A percentile compares a stretch with the other conserved stretches of the same genome.
phyloP scores from a whole-genome alignment of 2,113 vertebrate genomes.

The Callionymus lyra region DNA sequence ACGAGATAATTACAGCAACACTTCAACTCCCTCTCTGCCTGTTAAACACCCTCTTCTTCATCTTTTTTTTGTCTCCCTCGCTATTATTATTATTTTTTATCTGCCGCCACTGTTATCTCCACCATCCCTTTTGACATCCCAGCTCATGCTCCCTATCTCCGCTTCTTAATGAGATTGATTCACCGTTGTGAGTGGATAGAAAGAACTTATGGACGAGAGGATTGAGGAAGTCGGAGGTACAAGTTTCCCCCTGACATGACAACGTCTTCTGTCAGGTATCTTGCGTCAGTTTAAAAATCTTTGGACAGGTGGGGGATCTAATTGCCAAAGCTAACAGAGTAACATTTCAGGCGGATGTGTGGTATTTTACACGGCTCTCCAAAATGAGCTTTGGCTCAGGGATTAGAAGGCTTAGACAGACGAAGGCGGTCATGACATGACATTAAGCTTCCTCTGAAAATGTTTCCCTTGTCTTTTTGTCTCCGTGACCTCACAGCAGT shows the following conservation, averaged over 20 bases:
- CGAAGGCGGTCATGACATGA: conserved; percentile 5
- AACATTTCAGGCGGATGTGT: conserved; percentile 15
- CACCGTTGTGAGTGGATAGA: conserved; percentile 7
- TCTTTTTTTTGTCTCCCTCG: conserved; percentile 8
- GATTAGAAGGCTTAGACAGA: conserved; percentile 30
- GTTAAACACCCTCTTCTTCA: conserved; percentile 36
- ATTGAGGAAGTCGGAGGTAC: conserved; percentile 20
- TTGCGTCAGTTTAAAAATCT: conserved; percentile 14
- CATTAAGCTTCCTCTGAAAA: conserved; percentile 6
- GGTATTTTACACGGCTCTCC: conserved; percentile 19
- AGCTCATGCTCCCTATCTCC: conserved; percentile 8
- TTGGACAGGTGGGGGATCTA: conserved; percentile 47
- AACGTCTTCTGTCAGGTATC: conserved; percentile 11
- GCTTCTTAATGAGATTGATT: conserved; percentile 35
- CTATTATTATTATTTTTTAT: conserved; percentile 10
- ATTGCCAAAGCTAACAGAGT: conserved; percentile 41
- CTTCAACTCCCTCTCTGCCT: conserved; percentile 37
- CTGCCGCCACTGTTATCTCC: conserved; percentile 9
- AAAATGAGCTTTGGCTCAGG: conserved; percentile 8
- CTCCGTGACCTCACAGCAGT: too few species aligned
- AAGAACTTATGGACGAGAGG: neutral
- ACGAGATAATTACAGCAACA: conserved; percentile 47
- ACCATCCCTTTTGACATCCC: conserved; percentile 16
- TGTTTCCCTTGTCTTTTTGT: too few species aligned
- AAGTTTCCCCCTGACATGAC: conserved; percentile 12